These are phyloP conservation scores for Drosophila insularis DNA, from an alignment of 1,140 invertebrate genomes.

Conservation along the genomic window DNA sequence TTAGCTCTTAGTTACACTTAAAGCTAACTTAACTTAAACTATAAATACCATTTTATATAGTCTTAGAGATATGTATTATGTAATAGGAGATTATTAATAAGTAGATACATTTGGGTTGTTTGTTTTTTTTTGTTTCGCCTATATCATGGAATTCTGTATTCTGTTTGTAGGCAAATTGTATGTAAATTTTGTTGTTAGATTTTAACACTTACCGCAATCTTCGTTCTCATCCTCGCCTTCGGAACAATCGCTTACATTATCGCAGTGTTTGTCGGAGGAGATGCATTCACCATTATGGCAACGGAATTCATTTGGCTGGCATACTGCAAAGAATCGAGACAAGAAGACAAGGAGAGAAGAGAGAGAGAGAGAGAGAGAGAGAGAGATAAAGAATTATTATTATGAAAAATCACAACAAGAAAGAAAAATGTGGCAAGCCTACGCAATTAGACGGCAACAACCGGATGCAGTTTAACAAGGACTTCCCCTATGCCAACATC, in stretches of 20 bases:
- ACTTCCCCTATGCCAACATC: slow-evolving; percentile 39
- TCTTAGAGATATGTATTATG: background rate
- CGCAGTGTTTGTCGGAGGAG: slow-evolving; percentile 84
- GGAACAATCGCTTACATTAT: slow-evolving; percentile 85
- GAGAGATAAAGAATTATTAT: too few species aligned
- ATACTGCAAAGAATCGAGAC: slow-evolving; percentile 83
- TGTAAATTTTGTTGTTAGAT: background rate
- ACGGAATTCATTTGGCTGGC: slow-evolving; percentile 85
- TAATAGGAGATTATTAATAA: background rate
- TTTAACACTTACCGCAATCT: slow-evolving; percentile 84
- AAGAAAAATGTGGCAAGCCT: slow-evolving; percentile 11
- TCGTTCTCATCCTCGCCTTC: slow-evolving; percentile 86
- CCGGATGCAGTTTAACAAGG: slow-evolving; percentile 80
- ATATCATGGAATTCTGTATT: background rate
- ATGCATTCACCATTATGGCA: slow-evolving; percentile 88
- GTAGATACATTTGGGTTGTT: background rate
- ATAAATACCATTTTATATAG: background rate
- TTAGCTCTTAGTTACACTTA: slow-evolving; percentile 33
- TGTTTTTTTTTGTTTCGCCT: background rate
- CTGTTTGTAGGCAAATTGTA: background rate
- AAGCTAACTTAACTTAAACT: background rate
- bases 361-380: background rate
- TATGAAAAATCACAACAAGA: background rate
- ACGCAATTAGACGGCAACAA: slow-evolving; percentile 69
- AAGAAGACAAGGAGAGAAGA: slow-evolving; percentile 52